phyloP scores from a whole-genome alignment of 2,888 invertebrate species.

The Stenoptilia bipunctidactyla region DNA sequence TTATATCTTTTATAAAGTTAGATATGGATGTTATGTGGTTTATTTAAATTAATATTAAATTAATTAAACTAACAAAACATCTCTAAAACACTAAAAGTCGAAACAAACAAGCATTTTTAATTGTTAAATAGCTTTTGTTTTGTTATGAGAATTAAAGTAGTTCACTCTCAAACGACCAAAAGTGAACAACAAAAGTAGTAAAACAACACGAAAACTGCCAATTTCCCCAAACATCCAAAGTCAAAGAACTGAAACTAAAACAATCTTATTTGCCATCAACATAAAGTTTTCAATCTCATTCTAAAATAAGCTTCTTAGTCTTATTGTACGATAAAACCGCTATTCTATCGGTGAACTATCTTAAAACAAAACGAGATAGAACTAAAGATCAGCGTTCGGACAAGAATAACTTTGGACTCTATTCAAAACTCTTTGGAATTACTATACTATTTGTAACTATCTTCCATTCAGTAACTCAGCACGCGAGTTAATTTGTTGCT shows the following conservation, averaged over 20 bases:
- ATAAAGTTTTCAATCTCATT: constrained; percentile 1
- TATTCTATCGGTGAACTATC: constrained; percentile 36
- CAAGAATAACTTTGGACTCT: constrained; percentile 66
- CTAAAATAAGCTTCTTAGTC: neutral
- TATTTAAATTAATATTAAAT: too few species aligned
- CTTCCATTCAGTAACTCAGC: constrained; percentile 67
- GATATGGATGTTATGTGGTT: too few species aligned
- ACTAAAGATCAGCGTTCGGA: constrained; percentile 47
- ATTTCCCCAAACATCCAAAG: neutral
- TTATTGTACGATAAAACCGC: constrained; percentile 20
- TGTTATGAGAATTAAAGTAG: too few species aligned
- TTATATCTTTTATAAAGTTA: too few species aligned
- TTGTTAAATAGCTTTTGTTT: too few species aligned
- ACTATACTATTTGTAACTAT: constrained; percentile 59
- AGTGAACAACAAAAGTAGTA: too few species aligned
- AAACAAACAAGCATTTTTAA: too few species aligned
- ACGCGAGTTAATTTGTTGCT: constrained; percentile 46
- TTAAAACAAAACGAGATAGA: constrained; percentile 49
- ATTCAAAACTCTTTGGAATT: constrained; percentile 69
- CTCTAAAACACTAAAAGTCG: too few species aligned
- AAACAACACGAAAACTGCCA: too few species aligned
- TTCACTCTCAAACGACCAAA: too few species aligned
- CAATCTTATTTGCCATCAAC: constrained; percentile 1
- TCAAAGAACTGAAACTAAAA: neutral
- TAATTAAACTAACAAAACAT: too few species aligned